A percentile compares a stretch with the other conserved stretches of the same genome.
Conservation (phyloP, 2,113 vertebrate species). For the Festucalex cinctus region DNA sequence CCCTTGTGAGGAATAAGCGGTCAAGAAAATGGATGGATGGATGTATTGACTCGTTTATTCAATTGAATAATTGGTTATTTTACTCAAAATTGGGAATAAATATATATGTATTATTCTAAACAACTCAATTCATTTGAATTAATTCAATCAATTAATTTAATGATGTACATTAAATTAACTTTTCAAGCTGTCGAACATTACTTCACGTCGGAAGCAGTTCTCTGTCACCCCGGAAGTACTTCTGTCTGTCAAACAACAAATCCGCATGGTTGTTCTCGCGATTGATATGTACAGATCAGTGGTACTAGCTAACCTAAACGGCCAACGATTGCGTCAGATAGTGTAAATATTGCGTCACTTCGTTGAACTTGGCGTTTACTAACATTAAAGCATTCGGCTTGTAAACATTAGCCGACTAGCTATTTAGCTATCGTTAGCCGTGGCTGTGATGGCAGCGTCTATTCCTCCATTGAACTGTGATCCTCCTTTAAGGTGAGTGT, state of each 20-base stretch:
- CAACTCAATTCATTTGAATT: too few species aligned
- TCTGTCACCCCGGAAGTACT: background rate
- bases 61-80: too few species aligned
- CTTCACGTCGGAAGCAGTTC: background rate
- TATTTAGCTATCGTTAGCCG: conserved; percentile 11
- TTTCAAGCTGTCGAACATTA: background rate
- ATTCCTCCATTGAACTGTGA: conserved; percentile 14
- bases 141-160: too few species aligned
- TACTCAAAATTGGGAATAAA: too few species aligned
- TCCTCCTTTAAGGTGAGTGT: conserved; percentile 43
- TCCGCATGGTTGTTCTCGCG: background rate
- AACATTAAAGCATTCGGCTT: background rate
- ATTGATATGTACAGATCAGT: too few species aligned
- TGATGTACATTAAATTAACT: too few species aligned
- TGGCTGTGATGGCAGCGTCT: conserved; percentile 46
- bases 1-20: too few species aligned
- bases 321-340: background rate
- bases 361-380: too few species aligned
- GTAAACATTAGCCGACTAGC: background rate
- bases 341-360: background rate
- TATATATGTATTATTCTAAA: too few species aligned
- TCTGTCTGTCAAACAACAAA: background rate
- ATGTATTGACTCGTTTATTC: too few species aligned
- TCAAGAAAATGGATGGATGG: too few species aligned
- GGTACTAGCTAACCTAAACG: too few species aligned